Conservation (phyloP, 2,113 vertebrate species). For the Caranx melampygus region DNA sequence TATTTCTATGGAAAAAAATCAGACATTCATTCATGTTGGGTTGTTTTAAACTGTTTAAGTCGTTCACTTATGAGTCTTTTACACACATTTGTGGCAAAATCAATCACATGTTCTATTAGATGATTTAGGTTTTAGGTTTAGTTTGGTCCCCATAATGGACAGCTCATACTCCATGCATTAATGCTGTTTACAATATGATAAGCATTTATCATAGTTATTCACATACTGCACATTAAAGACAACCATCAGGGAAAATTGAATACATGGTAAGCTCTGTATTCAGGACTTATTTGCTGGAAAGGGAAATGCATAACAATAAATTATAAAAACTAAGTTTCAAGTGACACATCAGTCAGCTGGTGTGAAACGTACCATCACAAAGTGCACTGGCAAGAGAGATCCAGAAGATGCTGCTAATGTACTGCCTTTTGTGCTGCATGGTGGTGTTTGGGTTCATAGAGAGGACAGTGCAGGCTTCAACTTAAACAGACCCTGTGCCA, state of each 20-base stretch:
- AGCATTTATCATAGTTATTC: background rate
- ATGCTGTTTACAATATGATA: background rate
- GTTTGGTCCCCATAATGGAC: background rate
- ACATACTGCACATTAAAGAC: background rate
- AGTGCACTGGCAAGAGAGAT: constrained; percentile 42
- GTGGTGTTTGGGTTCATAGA: constrained; percentile 36
- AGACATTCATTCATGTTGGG: background rate
- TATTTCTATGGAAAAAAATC: background rate
- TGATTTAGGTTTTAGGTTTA: background rate
- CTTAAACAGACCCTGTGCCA: constrained; percentile 8
- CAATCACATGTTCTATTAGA: background rate
- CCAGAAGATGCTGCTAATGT: constrained; percentile 64
- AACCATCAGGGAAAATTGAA: too few species aligned
- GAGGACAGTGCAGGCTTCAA: constrained; percentile 45
- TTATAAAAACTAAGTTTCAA: background rate
- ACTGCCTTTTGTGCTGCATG: background rate
- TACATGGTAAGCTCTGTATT: too few species aligned
- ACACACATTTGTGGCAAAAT: background rate
- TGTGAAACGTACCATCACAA: background rate
- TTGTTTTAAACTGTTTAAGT: background rate
- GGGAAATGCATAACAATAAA: background rate
- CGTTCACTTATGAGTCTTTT: background rate
- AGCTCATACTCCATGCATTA: background rate
- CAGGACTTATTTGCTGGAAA: background rate
- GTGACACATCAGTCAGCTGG: background rate